phyloP scores from a whole-genome alignment of 1,140 invertebrate species.

The Hypsibius dujardini region DNA sequence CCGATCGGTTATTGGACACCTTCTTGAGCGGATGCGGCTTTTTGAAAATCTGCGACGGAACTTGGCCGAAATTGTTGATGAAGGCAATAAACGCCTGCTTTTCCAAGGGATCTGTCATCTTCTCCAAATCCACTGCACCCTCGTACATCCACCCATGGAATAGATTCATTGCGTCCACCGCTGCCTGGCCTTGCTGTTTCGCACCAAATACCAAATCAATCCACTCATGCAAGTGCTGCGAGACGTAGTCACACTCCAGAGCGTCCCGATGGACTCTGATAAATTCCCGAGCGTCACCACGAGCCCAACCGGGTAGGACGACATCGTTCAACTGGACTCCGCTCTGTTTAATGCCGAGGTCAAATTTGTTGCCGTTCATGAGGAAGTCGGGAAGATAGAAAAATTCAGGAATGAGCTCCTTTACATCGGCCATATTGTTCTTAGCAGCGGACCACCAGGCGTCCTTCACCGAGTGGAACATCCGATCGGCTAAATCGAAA shows the following conservation, averaged over 20 bases:
- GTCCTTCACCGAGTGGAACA: slow-evolving; percentile 97
- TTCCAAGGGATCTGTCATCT: slow-evolving; percentile 91
- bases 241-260: slow-evolving; percentile 90
- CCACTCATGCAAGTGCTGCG: slow-evolving; percentile 93
- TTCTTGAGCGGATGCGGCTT: slow-evolving; percentile 92
- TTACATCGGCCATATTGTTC: slow-evolving; percentile 98
- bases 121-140: slow-evolving; percentile 94
- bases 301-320: slow-evolving; percentile 87
- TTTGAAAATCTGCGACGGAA: slow-evolving; percentile 71
- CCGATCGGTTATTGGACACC: slow-evolving; percentile 36
- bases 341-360: slow-evolving; percentile 86
- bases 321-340: slow-evolving; percentile 79
- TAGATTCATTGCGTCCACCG: slow-evolving; percentile 81
- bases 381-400: slow-evolving; percentile 95
- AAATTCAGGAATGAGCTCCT: slow-evolving; percentile 96
- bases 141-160: slow-evolving; percentile 99
- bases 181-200: slow-evolving; percentile 74
- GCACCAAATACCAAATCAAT: slow-evolving; percentile 97
- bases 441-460: slow-evolving; percentile 88
- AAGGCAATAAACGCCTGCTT: slow-evolving; percentile 98
- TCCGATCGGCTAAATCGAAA: slow-evolving; percentile 94
- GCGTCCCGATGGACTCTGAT: slow-evolving; percentile 57
- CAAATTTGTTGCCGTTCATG: slow-evolving; percentile 80
- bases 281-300: slow-evolving; percentile 83
- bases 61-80: slow-evolving; percentile 99